These are phyloP conservation scores for Sipha maydis DNA, from an alignment of 2,888 invertebrate species.

Conservation along the genomic window DNA sequence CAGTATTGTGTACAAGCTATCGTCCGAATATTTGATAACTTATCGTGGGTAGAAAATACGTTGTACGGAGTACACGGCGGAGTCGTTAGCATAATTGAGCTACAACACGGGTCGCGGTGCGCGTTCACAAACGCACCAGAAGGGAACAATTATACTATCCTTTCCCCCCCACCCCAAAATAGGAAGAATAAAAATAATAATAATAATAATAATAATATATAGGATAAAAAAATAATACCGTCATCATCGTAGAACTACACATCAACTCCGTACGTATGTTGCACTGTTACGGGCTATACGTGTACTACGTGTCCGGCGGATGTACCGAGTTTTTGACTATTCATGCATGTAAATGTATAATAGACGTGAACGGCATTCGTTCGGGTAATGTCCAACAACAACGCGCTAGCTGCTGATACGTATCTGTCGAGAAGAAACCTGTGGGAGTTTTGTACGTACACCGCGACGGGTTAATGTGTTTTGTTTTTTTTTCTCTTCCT, in stretches of 20 bases:
- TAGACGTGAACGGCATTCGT: slow-evolving; percentile 54
- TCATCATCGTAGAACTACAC: neutral
- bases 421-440: slow-evolving; percentile 43
- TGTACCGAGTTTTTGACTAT: slow-evolving; percentile 55
- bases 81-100: slow-evolving; percentile 40
- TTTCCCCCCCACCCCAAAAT: neutral
- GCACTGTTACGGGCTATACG: neutral
- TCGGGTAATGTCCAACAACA: slow-evolving; percentile 23
- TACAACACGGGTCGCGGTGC: neutral
- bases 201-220: no score
- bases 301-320: slow-evolving; percentile 48
- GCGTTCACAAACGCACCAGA: neutral
- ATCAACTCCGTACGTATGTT: neutral
- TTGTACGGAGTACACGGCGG: neutral
- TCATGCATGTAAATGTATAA: slow-evolving; percentile 58
- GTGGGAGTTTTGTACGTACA: slow-evolving; percentile 44
- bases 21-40: neutral
- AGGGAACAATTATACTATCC: slow-evolving; percentile 29
- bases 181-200: neutral
- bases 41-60: neutral
- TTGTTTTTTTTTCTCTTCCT: neutral
- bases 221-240: slow-evolving; percentile 17
- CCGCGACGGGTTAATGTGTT: neutral
- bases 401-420: slow-evolving; percentile 12
- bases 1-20: neutral